Evolutionary conservation across 2,797 vertebrate genomes (phyloP), one percentile per base, ranked within the genome.

Genomic region (Choloepus didactylus): DNA sequence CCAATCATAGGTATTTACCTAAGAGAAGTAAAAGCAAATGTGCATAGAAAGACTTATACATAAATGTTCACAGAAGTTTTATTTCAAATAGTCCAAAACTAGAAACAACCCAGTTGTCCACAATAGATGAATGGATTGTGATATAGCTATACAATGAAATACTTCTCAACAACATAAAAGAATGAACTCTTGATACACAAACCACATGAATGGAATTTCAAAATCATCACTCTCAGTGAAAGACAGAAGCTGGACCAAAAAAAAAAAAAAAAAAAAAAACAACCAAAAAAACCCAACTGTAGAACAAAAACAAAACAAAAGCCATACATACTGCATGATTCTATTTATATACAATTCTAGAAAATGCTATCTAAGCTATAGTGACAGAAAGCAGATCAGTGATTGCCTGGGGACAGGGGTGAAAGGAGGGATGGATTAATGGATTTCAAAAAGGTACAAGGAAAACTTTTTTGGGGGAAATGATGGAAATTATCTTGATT

Each of bases 351-450:
- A 83, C 91, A 91, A 56, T 56, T 75, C 51, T 85, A 76, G 85
- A 94, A 87, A 76, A 84, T 51, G 25, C 19, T 18, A 44, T 86
- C 46, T 89, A 79, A 60, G 79, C 54, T 92, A 92, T 46, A 87
- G 72, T 14, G 77, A 69, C 21, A 81, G 46, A 56, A 82, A 81
- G 35, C 25, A 90, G 66, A 46, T 21, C 21, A 79, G 76, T 41
- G 16, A 49, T 77, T 60, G 49, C 54, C 70, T 41, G 8, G 8
- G 9, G 29, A 77, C 51, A 56, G 2, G 38, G 15, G 23, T 29
- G 21, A 59, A 80, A 70, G 56, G 21, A 86, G 27, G n/a, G 29
- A 59, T 38, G 15, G 6, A 79, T 87, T 86, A 67, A 70, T 54
- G 31, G 12, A 77, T 60, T 83, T 83, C 35, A 27, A 79, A 89